Evolutionary conservation across 2,797 vertebrate genomes (phyloP).

Genomic region (Kryptopterus vitreolus): DNA sequence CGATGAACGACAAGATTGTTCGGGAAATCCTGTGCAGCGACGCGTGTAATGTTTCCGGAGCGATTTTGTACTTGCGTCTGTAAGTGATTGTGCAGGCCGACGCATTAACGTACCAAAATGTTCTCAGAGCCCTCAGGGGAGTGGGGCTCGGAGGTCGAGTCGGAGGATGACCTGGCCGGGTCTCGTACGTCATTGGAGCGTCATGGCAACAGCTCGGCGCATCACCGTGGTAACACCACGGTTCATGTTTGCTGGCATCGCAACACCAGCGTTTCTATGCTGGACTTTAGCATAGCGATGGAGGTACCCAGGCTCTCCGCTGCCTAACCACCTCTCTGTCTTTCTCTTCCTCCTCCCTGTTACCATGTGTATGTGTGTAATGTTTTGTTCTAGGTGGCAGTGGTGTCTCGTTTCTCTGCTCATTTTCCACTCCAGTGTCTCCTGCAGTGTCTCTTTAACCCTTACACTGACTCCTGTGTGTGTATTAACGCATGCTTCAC

Average conservation of each 20-base stretch:
- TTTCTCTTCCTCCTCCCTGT: constrained; percentile 10
- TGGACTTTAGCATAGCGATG: constrained; percentile 97
- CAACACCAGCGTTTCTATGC: constrained; percentile 97
- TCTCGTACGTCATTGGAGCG: constrained; percentile 85
- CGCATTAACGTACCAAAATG: constrained; percentile 69
- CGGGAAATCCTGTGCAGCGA: not conserved
- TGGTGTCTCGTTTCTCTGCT: constrained; percentile 56
- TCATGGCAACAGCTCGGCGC: constrained; percentile 67
- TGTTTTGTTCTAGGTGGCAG: constrained; percentile 38
- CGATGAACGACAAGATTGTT: not conserved
- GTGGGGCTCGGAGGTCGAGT: constrained; percentile 87
- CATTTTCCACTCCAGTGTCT: constrained; percentile 72
- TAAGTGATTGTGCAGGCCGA: constrained; percentile 44
- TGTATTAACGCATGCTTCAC: constrained; percentile 67
- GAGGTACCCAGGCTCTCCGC: constrained; percentile 83
- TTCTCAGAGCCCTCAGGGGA: constrained; percentile 90
- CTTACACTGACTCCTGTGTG: constrained; percentile 59
- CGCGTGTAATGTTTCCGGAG: not conserved
- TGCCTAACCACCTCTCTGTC: constrained; percentile 49
- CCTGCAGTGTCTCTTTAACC: constrained; percentile 62
- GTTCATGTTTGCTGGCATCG: constrained; percentile 99
- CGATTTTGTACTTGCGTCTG: not conserved
- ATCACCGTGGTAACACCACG: constrained; percentile 97
- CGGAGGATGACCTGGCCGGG: constrained; percentile 89
- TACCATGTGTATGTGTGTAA: constrained; percentile 36